These are phyloP conservation scores for Dreissena rostriformis DNA, from an alignment of 1,140 invertebrate genomes.

Conservation along the genomic window DNA sequence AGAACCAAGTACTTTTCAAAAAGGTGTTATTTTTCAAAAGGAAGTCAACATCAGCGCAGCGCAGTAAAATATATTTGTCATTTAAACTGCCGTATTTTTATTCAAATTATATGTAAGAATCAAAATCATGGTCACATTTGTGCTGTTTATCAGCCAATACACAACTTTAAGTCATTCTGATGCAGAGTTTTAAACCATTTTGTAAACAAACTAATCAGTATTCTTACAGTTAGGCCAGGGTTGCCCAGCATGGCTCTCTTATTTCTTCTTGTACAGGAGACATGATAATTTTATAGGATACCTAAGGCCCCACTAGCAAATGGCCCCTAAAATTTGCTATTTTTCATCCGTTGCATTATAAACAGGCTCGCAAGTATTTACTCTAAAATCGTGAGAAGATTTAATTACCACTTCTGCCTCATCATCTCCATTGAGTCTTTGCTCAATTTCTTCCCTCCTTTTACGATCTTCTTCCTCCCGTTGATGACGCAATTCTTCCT, in stretches of 20 bases:
- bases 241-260: no score
- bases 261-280: no score
- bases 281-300: no score
- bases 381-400: no score
- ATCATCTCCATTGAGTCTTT: slow-evolving; percentile 57
- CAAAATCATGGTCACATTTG: not conserved
- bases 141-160: not conserved
- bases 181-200: no score
- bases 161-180: not conserved
- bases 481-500: slow-evolving; percentile 81
- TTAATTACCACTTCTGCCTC: slow-evolving; percentile 2
- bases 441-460: slow-evolving; percentile 82
- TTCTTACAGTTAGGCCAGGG: no score
- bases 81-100: no score
- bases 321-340: no score
- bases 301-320: no score
- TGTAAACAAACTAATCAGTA: no score
- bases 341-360: no score
- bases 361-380: no score
- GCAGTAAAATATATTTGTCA: not conserved
- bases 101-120: not conserved
- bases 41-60: not conserved
- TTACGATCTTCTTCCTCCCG: slow-evolving; percentile 83
- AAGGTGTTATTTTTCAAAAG: not conserved
- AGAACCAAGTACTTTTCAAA: not conserved